Base-by-base conservation (phyloP, 1,140 invertebrate species). In the Hycleus cichorii region DNA sequence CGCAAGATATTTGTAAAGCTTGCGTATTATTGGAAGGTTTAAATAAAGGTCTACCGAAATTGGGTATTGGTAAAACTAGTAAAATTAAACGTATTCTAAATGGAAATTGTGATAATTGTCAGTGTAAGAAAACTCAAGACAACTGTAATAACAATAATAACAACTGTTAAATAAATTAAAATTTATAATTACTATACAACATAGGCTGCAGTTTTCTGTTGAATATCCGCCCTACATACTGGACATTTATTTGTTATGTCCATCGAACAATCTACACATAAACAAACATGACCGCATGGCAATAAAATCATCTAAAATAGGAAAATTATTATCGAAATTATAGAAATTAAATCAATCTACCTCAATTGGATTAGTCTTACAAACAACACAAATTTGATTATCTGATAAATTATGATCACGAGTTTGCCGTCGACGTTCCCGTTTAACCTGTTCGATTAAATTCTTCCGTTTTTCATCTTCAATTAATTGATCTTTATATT, bases 1-100 rank as follows among this genome's bases (percentile, higher is more conserved):
- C 95, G 67, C 94, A 98, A 75, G 81, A 86, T 66, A 81, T 98
- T 8, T 99, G 97, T 72, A 98, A 99, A 76, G 96, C 97, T 0
- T 99, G 97, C 76, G 83, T 95, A 2, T 78, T 99, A 48, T 77
- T 99, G 4, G 93, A 98, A 80, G 96, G 97, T 7, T 78, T 99
- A 0, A 98, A 98, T 74, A 87, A 89, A 70, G 96, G 95, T 8
- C 71, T 93, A 45, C 94, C 95, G 2, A 89, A 84, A 72, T 75
- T 93, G 43, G 91, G 90, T 2, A 88, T 93, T 48, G 89, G 90
- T 5, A 94, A 94, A 75, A 86, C 83, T 53, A 90, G 86, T 43
- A 90, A 90, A 76, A 86, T 82, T 39, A 83, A 86, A 65, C 80
- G 79, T 70, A 78, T 85, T 75, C 72, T 83, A 44, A 45, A 67